A percentile compares a stretch with the other conserved stretches of the same genome.
These are phyloP conservation scores for Oryzias javanicus DNA, from an alignment of 2,113 vertebrate genomes.

Conservation along the genomic window DNA sequence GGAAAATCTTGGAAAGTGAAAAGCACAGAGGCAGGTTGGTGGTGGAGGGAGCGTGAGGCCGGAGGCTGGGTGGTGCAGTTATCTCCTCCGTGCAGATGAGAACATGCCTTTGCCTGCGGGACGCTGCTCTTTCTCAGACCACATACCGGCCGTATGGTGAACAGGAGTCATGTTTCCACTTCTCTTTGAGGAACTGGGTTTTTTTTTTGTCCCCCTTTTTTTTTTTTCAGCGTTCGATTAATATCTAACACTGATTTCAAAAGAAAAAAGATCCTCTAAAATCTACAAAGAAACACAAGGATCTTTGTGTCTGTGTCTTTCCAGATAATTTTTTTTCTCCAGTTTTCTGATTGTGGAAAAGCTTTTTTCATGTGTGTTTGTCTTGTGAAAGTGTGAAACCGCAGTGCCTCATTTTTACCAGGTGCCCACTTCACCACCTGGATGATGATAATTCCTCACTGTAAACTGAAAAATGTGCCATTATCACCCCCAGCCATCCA, in stretches of 20 bases:
- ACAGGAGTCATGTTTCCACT: conserved; percentile 39
- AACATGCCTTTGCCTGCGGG: conserved; percentile 45
- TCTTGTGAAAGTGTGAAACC: conserved; percentile 5
- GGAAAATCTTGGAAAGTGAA: conserved; percentile 14
- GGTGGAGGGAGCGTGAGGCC: neutral
- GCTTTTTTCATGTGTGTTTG: neutral
- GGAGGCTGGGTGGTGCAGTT: conserved; percentile 53
- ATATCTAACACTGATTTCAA: too few relatives aligned
- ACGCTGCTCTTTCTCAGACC: conserved; percentile 61
- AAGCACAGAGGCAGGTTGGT: conserved; percentile 23
- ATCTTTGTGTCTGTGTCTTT: too few relatives aligned
- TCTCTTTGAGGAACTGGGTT: conserved; percentile 12
- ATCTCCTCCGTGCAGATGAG: conserved; percentile 64
- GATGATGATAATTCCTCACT: conserved; percentile 18
- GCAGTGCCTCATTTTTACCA: conserved; percentile 22
- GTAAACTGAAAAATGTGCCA: conserved; percentile 39
- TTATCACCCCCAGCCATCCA: conserved; percentile 55
- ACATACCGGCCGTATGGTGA: conserved; percentile 42
- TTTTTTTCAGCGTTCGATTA: conserved; percentile 50
- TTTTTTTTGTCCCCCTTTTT: conserved; percentile 45
- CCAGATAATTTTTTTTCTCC: neutral
- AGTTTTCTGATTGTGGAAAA: neutral
- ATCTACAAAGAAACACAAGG: too few relatives aligned
- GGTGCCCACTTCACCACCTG: conserved; percentile 33
- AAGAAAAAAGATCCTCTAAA: too few relatives aligned